A percentile compares a stretch with the other conserved stretches of the same genome.
These are phyloP conservation scores for Rhagonycha lutea DNA, from an alignment of 2,888 invertebrate species.

Conservation along the genomic window DNA sequence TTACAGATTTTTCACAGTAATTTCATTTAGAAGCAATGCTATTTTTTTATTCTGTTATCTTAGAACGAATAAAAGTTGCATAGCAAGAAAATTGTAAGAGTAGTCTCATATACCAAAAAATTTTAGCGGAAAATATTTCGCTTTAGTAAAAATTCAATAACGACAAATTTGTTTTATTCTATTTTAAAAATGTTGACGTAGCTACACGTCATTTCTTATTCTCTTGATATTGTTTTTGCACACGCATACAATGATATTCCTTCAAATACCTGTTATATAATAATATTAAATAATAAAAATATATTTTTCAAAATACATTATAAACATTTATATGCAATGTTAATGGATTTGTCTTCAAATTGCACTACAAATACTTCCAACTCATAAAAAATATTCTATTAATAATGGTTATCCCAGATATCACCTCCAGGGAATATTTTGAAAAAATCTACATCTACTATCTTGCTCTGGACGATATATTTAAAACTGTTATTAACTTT, in stretches of 20 bases:
- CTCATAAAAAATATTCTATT: too few relatives aligned
- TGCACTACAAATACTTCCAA: too few relatives aligned
- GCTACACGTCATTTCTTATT: not conserved
- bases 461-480: not conserved
- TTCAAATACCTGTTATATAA: not conserved
- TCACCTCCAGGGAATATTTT: not conserved
- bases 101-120: not conserved
- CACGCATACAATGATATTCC: not conserved
- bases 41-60: not conserved
- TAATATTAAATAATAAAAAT: too few relatives aligned
- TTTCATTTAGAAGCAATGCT: not conserved
- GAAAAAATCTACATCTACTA: not conserved
- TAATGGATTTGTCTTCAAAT: too few relatives aligned
- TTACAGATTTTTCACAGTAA: not conserved
- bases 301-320: too few relatives aligned
- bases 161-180: not conserved
- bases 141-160: not conserved
- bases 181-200: not conserved
- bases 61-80: not conserved
- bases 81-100: not conserved
- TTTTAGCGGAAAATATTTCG: not conserved
- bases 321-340: too few relatives aligned
- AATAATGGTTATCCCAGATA: not conserved
- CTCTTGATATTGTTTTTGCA: not conserved
- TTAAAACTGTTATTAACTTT: not conserved